phyloP scores from a whole-genome alignment of 2,797 vertebrate species.

The Vultur gryphus region DNA sequence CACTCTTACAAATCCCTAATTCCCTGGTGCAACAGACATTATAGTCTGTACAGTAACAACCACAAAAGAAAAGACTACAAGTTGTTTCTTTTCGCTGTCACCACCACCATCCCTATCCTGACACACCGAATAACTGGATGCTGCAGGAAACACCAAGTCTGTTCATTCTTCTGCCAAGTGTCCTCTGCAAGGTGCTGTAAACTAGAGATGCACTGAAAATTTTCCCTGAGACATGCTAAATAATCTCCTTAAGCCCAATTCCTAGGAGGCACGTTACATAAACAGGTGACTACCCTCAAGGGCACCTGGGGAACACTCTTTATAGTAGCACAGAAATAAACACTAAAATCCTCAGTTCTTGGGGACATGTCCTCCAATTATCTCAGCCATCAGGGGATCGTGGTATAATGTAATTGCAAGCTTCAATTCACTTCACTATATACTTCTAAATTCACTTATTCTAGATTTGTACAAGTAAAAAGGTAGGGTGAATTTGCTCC shows the following conservation, averaged over 20 bases:
- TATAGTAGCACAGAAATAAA: background rate
- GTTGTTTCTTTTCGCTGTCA: background rate
- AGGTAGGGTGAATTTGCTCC: background rate
- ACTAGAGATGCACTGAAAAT: background rate
- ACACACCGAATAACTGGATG: background rate
- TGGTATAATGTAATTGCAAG: background rate
- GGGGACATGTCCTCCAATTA: background rate
- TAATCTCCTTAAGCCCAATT: background rate
- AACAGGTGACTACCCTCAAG: background rate
- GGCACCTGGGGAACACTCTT: background rate
- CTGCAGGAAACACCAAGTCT: background rate
- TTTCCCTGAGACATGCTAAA: background rate
- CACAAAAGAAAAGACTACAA: background rate
- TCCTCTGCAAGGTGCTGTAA: too few relatives aligned
- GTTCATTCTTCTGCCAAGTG: background rate
- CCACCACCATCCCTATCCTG: background rate
- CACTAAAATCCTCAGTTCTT: background rate
- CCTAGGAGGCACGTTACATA: background rate
- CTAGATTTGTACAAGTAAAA: background rate
- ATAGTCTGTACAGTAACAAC: background rate
- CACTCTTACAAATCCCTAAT: background rate
- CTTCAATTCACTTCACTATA: background rate
- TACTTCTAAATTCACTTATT: background rate
- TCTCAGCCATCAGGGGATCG: background rate
- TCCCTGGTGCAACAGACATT: background rate